phyloP scores from a whole-genome alignment of 2,888 invertebrate species.

The Gymnosoma rotundatum region DNA sequence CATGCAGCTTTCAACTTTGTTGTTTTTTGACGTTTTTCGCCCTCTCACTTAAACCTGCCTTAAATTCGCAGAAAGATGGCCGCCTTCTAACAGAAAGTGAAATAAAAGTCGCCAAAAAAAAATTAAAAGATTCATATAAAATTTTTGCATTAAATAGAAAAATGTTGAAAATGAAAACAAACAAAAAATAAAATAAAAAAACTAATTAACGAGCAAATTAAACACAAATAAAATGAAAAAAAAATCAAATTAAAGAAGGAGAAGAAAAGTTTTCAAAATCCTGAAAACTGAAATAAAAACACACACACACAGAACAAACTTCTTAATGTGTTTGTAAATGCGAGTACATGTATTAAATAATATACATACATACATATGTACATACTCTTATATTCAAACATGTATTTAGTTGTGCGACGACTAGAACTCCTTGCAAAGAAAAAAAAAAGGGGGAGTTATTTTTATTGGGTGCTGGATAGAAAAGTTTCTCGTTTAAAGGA shows the following conservation, averaged over 20 bases:
- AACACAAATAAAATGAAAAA: slow-evolving; percentile 50
- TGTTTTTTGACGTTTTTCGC: too few species aligned
- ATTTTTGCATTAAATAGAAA: slow-evolving; percentile 37
- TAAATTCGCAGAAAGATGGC: too few species aligned
- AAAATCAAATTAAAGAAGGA: slow-evolving; percentile 39
- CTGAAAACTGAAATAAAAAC: neutral
- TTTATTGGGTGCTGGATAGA: slow-evolving; percentile 59
- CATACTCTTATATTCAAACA: neutral
- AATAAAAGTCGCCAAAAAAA: neutral
- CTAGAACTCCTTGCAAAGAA: neutral
- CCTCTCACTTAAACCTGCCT: too few species aligned
- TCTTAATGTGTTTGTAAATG: neutral
- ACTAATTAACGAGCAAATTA: slow-evolving; percentile 60
- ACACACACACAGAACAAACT: neutral
- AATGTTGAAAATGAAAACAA: slow-evolving; percentile 26
- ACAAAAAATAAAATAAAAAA: slow-evolving; percentile 31
- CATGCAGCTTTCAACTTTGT: too few species aligned
- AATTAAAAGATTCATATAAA: slow-evolving; percentile 24
- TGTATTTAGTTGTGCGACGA: neutral
- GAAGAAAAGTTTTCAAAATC: slow-evolving; percentile 7
- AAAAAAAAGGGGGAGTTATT: slow-evolving; percentile 40
- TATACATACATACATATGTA: too few species aligned
- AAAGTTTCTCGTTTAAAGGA: slow-evolving; percentile 47
- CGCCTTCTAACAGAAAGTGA: too few species aligned
- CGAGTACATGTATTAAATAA: too few species aligned